Evolutionary conservation across 2,113 vertebrate genomes (phyloP).

Genomic region (Gymnocephalus cernua): DNA sequence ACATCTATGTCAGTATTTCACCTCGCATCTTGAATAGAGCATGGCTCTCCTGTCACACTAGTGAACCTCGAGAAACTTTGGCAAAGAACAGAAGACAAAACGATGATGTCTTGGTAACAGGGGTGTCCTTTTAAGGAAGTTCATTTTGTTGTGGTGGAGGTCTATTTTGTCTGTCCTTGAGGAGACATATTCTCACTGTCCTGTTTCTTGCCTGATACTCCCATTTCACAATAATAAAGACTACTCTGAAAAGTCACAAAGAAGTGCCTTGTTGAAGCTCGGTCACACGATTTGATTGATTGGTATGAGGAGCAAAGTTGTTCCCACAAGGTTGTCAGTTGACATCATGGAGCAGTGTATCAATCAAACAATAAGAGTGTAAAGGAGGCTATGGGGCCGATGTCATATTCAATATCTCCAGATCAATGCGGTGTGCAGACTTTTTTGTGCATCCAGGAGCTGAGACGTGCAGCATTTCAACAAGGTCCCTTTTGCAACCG

Average conservation of each 20-base stretch:
- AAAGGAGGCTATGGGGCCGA: background rate
- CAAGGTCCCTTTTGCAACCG: too few species aligned
- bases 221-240: conserved; percentile 10
- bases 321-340: background rate
- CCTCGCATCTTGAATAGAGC: background rate
- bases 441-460: too few species aligned
- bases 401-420: too few species aligned
- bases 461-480: too few species aligned
- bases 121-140: background rate
- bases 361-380: background rate
- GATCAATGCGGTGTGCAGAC: too few species aligned
- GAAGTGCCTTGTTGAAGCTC: background rate
- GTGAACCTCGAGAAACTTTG: background rate
- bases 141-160: background rate
- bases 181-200: background rate
- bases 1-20: too few species aligned
- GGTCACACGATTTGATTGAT: background rate
- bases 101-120: background rate
- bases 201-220: background rate
- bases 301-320: background rate
- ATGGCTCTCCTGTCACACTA: background rate
- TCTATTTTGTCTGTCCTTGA: background rate
- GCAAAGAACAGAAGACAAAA: background rate
- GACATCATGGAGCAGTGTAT: background rate
- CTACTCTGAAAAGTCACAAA: background rate